These are phyloP conservation scores for Drosophila colorata DNA, from an alignment of 2,888 invertebrate species.

Conservation along the genomic window DNA sequence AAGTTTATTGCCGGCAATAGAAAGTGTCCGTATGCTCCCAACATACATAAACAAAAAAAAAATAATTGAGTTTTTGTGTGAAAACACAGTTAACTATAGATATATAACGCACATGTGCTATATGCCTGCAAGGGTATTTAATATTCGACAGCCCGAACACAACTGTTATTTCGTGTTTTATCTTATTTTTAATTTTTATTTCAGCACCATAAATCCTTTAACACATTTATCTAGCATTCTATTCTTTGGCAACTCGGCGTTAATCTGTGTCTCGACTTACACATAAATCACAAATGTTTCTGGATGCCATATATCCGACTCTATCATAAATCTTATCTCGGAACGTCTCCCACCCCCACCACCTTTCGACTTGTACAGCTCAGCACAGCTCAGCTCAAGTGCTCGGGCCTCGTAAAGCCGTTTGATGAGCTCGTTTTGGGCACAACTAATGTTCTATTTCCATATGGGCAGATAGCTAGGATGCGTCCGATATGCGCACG, in stretches of 20 bases:
- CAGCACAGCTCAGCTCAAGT: neutral
- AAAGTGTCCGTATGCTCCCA: too few species aligned
- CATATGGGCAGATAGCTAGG: conserved; percentile 12
- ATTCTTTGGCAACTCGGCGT: too few species aligned
- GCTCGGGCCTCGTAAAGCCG: conserved; percentile 25
- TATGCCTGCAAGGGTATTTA: neutral
- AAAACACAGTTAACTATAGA: too few species aligned
- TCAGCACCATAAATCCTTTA: conserved; percentile 13
- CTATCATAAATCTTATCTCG: conserved; percentile 18
- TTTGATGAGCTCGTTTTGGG: conserved; percentile 38
- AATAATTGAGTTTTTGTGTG: too few species aligned
- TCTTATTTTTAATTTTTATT: neutral
- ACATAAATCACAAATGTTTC: conserved; percentile 12
- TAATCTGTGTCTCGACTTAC: conserved; percentile 5
- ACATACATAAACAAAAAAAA: too few species aligned
- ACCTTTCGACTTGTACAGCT: neutral
- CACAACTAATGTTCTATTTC: conserved; percentile 41
- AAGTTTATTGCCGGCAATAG: too few species aligned
- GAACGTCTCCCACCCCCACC: neutral
- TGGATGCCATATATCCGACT: conserved; percentile 6
- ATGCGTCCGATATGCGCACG: conserved; percentile 19
- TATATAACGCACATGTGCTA: too few species aligned
- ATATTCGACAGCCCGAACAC: neutral
- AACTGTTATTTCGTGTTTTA: neutral
- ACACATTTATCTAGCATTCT: neutral